Evolutionary conservation across 37 sponge, comb jelly and placozoan genomes (phyloP), one percentile per base, ranked within the genome.

Genomic region (Cladorhizidae sp.): DNA sequence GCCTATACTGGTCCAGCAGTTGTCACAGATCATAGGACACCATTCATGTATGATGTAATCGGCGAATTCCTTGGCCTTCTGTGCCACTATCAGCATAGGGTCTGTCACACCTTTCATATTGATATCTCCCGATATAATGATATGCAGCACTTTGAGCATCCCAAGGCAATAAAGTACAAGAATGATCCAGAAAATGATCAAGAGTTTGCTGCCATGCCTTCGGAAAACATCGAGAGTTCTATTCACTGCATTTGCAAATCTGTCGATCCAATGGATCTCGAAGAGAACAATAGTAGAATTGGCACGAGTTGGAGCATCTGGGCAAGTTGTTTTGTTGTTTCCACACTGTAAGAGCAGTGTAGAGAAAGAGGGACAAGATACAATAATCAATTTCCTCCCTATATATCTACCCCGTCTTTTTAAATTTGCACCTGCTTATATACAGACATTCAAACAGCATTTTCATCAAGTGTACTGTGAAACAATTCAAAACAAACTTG

Each of bases 261-360:
- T 31, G 26, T 49, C 33, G 0, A 73, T 21, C 51, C 58, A 73
- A 12, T 26, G 35, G 61, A 32, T 9, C 54, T 68, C 21, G 12
- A 45, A 37, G 22, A 3, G 64, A 65, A n/a, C 26, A 35, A 62
- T 0, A 39, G 28, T 39, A 23, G 40, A 41, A 40, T 82, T 63
- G 6, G 43, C 69, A 23, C 51, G 61, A 6, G 54, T 54, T 3
- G 93, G 89, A 65, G 86, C 74, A 31, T 75, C 72, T 12, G 93
- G 93, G 41, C 93, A 93, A 28, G 72, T 72, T 15, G 83, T 82
- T 9, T 54, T 59, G 35, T 77, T 73, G 39, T 81, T 56, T 42
- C 93, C 93, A 82, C 93, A 93, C 93, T 93, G 63, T 39, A 79
- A n/a, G 52, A 8, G 59, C 6, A 78, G 18, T 37, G 45, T 40